Conservation (phyloP, 2,888 invertebrate species). For the Acleris laterana region DNA sequence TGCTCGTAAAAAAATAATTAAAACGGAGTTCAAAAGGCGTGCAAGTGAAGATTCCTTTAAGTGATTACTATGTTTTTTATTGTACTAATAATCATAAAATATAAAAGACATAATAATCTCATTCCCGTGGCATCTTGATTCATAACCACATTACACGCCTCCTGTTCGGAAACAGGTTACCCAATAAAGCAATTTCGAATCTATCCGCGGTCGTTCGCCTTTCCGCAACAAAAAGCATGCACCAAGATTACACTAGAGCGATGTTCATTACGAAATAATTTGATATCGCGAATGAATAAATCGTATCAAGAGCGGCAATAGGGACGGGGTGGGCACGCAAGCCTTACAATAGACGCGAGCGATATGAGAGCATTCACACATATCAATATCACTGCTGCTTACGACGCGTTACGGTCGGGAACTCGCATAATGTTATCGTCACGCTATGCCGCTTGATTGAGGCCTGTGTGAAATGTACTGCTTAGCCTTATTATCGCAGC, state of each 20-base stretch:
- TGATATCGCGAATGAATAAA: conserved; percentile 46
- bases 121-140: conserved; percentile 63
- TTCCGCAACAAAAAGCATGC: conserved; percentile 71
- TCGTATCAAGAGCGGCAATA: conserved; percentile 49
- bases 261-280: conserved; percentile 52
- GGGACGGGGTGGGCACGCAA: conserved; percentile 53
- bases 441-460: conserved; percentile 41
- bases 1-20: too few relatives aligned
- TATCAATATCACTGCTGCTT: conserved; percentile 41
- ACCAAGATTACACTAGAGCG: conserved; percentile 61
- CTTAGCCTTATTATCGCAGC: conserved; percentile 17
- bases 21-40: too few relatives aligned
- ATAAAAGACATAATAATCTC: conserved; percentile 50
- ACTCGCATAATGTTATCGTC: conserved; percentile 25
- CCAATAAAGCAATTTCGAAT: conserved; percentile 79
- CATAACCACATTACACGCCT: conserved; percentile 68
- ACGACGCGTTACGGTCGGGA: conserved; percentile 40
- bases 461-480: conserved; percentile 20
- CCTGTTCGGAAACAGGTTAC: conserved; percentile 74
- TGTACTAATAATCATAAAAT: conserved; percentile 27
- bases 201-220: conserved; percentile 75
- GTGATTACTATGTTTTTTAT: conserved; percentile 11
- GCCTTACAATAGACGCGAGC: conserved; percentile 43
- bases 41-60: too few relatives aligned
- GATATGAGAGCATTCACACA: conserved; percentile 45